These are phyloP conservation scores for Anguilla japonica DNA, from an alignment of 2,113 vertebrate genomes.

Conservation along the genomic window DNA sequence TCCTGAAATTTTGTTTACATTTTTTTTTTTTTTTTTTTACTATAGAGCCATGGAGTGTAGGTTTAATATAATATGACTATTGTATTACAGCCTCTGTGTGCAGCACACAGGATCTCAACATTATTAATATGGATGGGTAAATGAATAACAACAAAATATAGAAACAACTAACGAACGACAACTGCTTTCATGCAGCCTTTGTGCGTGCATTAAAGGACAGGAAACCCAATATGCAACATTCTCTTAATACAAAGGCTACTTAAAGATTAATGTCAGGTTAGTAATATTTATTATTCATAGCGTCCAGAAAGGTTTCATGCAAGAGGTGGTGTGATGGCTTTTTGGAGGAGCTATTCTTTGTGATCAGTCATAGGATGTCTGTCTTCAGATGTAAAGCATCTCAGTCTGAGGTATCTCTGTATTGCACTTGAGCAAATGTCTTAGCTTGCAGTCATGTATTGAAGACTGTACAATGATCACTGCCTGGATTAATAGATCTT, in stretches of 20 bases:
- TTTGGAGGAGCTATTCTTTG: slow-evolving; percentile 48
- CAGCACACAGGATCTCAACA: not conserved
- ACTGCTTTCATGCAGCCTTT: slow-evolving; percentile 49
- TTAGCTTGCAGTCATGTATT: not conserved
- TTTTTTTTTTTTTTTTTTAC: not conserved
- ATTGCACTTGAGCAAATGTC: not conserved
- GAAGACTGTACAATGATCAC: not conserved
- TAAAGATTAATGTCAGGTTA: slow-evolving; percentile 74
- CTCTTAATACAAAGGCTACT: slow-evolving; percentile 62
- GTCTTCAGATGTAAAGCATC: slow-evolving; percentile 26
- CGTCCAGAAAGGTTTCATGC: slow-evolving; percentile 59
- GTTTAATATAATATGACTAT: not conserved
- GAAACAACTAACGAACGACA: slow-evolving; percentile 54
- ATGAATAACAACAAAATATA: slow-evolving; percentile 46
- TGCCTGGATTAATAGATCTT: not conserved
- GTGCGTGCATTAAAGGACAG: slow-evolving; percentile 49
- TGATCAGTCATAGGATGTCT: slow-evolving; percentile 32
- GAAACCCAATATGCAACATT: slow-evolving; percentile 66
- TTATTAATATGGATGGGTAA: not conserved
- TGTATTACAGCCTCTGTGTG: not conserved
- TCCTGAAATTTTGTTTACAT: not conserved
- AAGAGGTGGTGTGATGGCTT: slow-evolving; percentile 42
- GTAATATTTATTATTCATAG: slow-evolving; percentile 74
- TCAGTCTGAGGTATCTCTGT: slow-evolving; percentile 4
- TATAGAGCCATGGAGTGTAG: not conserved